Evolutionary conservation across 2,113 vertebrate genomes (phyloP).

Genomic region (Peromyscus leucopus): DNA sequence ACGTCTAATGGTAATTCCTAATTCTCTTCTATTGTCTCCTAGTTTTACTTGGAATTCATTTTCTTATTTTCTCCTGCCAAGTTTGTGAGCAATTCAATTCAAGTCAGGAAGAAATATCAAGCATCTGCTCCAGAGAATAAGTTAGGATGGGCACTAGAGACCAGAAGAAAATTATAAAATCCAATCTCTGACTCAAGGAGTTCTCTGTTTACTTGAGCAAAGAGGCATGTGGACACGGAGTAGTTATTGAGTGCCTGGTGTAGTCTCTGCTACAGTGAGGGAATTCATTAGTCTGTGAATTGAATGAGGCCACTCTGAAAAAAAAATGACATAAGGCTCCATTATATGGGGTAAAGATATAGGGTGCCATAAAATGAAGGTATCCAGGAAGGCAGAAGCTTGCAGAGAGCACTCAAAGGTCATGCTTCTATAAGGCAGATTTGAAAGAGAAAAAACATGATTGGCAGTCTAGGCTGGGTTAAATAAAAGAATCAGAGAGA

Average conservation of each 20-base stretch:
- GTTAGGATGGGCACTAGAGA: background rate
- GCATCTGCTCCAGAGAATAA: slow-evolving; percentile 22
- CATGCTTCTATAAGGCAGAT: background rate
- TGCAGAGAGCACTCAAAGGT: background rate
- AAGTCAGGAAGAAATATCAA: background rate
- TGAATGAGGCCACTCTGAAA: background rate
- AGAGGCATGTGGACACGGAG: background rate
- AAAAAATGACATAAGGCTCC: background rate
- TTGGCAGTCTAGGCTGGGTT: background rate
- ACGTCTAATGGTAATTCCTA: slow-evolving; percentile 58
- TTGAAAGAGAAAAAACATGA: slow-evolving; percentile 2
- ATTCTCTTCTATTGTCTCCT: slow-evolving; percentile 47
- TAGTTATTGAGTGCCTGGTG: background rate
- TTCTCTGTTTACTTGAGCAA: background rate
- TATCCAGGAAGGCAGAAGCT: background rate
- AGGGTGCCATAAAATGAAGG: slow-evolving; percentile 25
- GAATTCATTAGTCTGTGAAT: background rate
- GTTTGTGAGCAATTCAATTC: slow-evolving; percentile 52
- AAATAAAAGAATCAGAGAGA: slow-evolving; percentile 11
- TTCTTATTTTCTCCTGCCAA: slow-evolving; percentile 72
- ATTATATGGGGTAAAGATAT: background rate
- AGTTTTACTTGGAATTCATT: slow-evolving; percentile 59
- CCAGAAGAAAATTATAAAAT: background rate
- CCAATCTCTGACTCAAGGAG: background rate
- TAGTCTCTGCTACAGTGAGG: background rate